These are phyloP conservation scores for Gymnocephalus cernua DNA, from an alignment of 2,113 vertebrate genomes.

Conservation along the genomic window DNA sequence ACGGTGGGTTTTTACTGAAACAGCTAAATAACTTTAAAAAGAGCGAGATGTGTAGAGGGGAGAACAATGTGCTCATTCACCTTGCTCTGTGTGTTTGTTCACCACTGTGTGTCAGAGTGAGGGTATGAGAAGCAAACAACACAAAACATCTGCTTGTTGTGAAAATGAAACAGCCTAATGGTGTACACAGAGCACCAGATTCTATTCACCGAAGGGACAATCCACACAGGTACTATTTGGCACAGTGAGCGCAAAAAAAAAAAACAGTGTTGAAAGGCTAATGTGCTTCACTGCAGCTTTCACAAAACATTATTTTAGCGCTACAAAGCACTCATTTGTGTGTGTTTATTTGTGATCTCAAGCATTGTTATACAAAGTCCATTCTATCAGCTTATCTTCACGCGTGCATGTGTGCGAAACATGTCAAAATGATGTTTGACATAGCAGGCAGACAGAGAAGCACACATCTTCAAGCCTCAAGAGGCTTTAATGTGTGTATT, in stretches of 20 bases:
- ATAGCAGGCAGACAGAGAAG: conserved; percentile 27
- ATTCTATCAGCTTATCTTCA: conserved; percentile 54
- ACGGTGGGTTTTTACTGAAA: conserved; percentile 43
- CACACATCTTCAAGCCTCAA: conserved; percentile 6
- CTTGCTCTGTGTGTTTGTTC: conserved; percentile 52
- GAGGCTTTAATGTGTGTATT: conserved; percentile 31
- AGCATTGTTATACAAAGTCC: conserved; percentile 45
- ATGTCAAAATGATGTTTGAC: conserved; percentile 49
- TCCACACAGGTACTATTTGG: conserved; percentile 72
- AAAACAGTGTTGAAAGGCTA: conserved; percentile 62
- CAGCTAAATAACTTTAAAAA: conserved; percentile 61
- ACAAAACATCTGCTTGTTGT: conserved; percentile 74
- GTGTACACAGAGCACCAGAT: conserved; percentile 64
- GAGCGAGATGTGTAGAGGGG: conserved; percentile 41
- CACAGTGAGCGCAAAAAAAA: conserved; percentile 54
- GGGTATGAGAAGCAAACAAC: conserved; percentile 58
- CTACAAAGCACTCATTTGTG: conserved; percentile 31
- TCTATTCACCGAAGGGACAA: conserved; percentile 69
- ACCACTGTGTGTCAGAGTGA: conserved; percentile 36
- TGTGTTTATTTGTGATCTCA: conserved; percentile 55
- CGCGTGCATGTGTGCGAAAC: conserved; percentile 43
- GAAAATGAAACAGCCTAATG: conserved; percentile 78
- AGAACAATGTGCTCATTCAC: conserved; percentile 63
- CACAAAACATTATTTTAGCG: conserved; percentile 52
- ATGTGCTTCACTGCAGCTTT: conserved; percentile 67